phyloP scores from a whole-genome alignment of 2,113 vertebrate genomes.

The Recurvirostra avosetta region DNA sequence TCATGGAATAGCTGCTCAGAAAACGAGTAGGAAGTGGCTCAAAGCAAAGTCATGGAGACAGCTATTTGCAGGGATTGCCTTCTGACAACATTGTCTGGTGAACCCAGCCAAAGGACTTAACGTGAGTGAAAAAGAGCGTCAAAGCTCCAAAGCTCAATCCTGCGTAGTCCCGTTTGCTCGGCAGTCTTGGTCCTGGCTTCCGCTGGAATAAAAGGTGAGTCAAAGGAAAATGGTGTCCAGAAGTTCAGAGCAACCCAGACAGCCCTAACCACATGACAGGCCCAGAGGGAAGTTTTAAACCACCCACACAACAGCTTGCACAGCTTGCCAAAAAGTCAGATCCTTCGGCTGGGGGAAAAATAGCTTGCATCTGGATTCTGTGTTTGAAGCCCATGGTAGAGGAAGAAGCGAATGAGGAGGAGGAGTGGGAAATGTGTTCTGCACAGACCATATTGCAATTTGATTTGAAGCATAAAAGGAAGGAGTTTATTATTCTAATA shows the following conservation, averaged over 20 bases:
- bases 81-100: neutral
- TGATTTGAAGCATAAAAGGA: conserved; percentile 57
- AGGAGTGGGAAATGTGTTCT: conserved; percentile 48
- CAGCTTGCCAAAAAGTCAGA: conserved; percentile 71
- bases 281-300: conserved; percentile 62
- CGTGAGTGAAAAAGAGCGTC: neutral
- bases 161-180: neutral
- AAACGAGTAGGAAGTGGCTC: neutral
- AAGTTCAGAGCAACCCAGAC: conserved; percentile 63
- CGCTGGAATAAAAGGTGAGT: conserved; percentile 69
- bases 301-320: conserved; percentile 67
- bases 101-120: neutral
- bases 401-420: conserved; percentile 59
- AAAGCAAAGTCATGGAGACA: neutral
- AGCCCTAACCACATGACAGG: conserved; percentile 67
- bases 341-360: conserved; percentile 56
- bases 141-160: neutral
- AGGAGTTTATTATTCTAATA: conserved; percentile 63
- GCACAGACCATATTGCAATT: conserved; percentile 47
- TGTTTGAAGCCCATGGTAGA: conserved; percentile 64
- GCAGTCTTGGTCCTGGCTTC: conserved; percentile 1
- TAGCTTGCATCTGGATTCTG: conserved; percentile 66
- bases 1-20: neutral
- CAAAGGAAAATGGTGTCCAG: conserved; percentile 65
- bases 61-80: conserved; percentile 21